Conservation (phyloP, 2,113 vertebrate genomes). For the Oxyruncus cristatus region DNA sequence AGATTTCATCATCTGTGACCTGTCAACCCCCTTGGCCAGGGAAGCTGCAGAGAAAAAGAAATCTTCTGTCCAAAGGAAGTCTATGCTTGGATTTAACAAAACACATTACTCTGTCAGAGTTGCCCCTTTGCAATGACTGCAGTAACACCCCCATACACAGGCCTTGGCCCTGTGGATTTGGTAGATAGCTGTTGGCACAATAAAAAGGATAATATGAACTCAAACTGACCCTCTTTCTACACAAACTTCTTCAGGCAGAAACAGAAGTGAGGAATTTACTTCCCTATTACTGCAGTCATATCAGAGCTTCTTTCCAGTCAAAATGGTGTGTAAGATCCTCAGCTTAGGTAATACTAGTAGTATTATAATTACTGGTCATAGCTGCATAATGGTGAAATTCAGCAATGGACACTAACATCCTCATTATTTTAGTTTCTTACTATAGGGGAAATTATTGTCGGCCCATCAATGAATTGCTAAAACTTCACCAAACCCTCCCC, state of each 20-base stretch:
- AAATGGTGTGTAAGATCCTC: not conserved
- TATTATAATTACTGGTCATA: not conserved
- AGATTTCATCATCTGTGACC: not conserved
- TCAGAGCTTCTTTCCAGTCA: not conserved
- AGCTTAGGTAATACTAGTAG: not conserved
- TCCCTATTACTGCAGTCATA: not conserved
- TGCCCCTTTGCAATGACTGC: not conserved
- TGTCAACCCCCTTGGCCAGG: not conserved
- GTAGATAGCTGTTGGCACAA: not conserved
- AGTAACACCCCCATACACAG: not conserved
- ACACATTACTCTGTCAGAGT: not conserved
- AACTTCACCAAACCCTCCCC: accelerated
- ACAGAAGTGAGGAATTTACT: not conserved
- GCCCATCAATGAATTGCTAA: not conserved
- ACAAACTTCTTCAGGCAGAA: not conserved
- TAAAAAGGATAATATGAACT: not conserved
- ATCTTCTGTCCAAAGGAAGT: not conserved
- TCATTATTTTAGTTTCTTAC: not conserved
- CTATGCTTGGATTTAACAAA: not conserved
- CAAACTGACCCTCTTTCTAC: not conserved
- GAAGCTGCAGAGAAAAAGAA: not conserved
- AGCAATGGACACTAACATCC: accelerated
- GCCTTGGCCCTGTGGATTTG: not conserved
- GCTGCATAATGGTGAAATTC: not conserved
- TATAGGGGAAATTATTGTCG: not conserved